phyloP scores from a whole-genome alignment of 1,140 invertebrate genomes.

The Chymomyza costata region DNA sequence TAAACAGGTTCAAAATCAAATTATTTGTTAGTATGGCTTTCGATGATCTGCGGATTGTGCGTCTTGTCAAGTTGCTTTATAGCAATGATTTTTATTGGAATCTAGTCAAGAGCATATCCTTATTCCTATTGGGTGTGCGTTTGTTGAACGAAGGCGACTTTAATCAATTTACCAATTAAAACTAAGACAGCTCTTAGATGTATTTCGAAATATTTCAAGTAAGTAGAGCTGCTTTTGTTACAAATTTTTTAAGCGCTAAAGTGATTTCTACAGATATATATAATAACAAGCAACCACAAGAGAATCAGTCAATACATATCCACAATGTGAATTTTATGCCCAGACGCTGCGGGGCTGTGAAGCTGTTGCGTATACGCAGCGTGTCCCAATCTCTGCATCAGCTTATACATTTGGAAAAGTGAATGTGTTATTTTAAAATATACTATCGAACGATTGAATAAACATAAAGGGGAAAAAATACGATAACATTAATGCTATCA shows the following conservation, averaged over 20 bases:
- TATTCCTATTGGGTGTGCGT: conserved; percentile 4
- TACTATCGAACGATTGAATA: conserved; percentile 9
- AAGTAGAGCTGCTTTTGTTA: too few species aligned
- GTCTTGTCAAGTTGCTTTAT: background rate
- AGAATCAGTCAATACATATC: background rate
- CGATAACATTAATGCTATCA: too few species aligned
- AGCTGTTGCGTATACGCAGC: conserved; percentile 4
- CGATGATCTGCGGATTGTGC: background rate
- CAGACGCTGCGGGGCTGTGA: background rate
- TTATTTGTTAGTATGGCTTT: background rate
- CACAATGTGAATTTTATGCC: too few species aligned
- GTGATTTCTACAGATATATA: conserved; percentile 6
- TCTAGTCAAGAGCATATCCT: background rate
- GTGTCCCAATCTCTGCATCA: conserved; percentile 16
- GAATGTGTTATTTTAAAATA: conserved; percentile 16
- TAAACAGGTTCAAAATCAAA: too few species aligned
- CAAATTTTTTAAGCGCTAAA: too few species aligned
- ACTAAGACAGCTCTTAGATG: too few species aligned
- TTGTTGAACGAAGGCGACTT: conserved; percentile 7
- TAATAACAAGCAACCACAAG: background rate
- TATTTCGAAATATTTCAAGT: too few species aligned
- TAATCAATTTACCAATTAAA: too few species aligned
- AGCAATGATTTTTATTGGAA: background rate
- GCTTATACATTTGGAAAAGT: too few species aligned
- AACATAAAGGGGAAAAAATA: conserved; percentile 7